These are phyloP conservation scores for Paradisaea rubra DNA, from an alignment of 2,113 vertebrate species.

Conservation along the genomic window DNA sequence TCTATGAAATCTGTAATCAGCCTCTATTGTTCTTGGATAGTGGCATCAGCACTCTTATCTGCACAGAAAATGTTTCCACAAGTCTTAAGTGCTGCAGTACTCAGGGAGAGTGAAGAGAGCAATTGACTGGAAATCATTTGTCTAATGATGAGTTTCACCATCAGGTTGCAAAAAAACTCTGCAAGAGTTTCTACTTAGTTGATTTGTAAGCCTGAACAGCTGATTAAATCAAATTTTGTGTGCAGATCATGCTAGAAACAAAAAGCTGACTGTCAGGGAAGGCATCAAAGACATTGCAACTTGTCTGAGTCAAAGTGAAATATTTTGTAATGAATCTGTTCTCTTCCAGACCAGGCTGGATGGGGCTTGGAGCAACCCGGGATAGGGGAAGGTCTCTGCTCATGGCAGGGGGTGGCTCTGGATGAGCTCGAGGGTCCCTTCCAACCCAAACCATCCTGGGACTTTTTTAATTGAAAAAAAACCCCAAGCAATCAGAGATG, in stretches of 20 bases:
- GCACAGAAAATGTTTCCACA: background rate
- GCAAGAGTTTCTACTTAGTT: background rate
- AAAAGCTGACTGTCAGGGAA: background rate
- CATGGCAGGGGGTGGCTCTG: background rate
- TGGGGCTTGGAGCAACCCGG: background rate
- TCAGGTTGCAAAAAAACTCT: background rate
- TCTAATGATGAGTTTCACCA: background rate
- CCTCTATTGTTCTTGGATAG: constrained; percentile 33
- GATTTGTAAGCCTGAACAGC: background rate
- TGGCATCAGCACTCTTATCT: background rate
- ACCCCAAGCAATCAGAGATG: background rate
- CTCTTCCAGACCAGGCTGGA: background rate
- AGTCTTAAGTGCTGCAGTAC: background rate
- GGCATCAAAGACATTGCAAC: background rate
- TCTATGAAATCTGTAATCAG: background rate
- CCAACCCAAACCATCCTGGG: background rate
- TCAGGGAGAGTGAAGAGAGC: background rate
- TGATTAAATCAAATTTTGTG: background rate
- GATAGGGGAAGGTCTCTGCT: background rate
- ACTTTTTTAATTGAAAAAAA: background rate
- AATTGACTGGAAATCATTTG: constrained; percentile 1
- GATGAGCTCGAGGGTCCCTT: background rate
- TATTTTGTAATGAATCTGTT: background rate
- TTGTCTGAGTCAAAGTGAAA: background rate
- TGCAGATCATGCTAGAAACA: background rate